phyloP scores from a whole-genome alignment of 2,113 vertebrate genomes.

The Megaceryle torquata region DNA sequence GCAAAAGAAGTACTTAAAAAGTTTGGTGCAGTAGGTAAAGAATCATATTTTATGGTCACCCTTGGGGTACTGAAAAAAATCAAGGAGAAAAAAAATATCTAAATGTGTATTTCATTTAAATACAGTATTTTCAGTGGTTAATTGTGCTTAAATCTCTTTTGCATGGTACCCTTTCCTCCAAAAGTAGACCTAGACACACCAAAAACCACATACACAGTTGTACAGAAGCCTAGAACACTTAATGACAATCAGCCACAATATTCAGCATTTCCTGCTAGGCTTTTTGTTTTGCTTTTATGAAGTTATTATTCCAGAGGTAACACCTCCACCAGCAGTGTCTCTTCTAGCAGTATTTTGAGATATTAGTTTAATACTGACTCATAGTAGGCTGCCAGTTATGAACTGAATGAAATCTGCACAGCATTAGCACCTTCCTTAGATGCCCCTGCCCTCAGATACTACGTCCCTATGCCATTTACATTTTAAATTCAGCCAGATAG shows the following conservation, averaged over 20 bases:
- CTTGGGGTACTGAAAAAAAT: neutral
- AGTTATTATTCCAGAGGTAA: neutral
- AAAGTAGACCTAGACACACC: neutral
- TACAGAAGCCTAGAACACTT: neutral
- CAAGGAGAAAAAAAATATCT: neutral
- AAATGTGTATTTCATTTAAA: neutral
- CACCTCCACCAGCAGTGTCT: neutral
- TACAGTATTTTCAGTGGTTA: neutral
- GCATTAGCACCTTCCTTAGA: neutral
- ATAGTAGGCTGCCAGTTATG: neutral
- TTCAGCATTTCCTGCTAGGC: neutral
- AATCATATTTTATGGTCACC: conserved; percentile 42
- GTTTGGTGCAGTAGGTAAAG: neutral
- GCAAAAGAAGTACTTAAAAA: conserved; percentile 32
- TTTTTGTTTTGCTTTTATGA: neutral
- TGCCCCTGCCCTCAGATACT: neutral
- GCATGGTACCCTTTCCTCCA: neutral
- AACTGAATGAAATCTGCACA: neutral
- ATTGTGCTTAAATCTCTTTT: neutral
- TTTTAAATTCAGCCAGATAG: neutral
- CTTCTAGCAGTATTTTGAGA: neutral
- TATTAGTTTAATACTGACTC: neutral
- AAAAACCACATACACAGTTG: neutral
- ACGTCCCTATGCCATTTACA: neutral
- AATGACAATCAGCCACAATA: neutral